These are phyloP conservation scores for Ernsta delagoae DNA, from an alignment of 2,888 invertebrate species.

Conservation along the genomic window DNA sequence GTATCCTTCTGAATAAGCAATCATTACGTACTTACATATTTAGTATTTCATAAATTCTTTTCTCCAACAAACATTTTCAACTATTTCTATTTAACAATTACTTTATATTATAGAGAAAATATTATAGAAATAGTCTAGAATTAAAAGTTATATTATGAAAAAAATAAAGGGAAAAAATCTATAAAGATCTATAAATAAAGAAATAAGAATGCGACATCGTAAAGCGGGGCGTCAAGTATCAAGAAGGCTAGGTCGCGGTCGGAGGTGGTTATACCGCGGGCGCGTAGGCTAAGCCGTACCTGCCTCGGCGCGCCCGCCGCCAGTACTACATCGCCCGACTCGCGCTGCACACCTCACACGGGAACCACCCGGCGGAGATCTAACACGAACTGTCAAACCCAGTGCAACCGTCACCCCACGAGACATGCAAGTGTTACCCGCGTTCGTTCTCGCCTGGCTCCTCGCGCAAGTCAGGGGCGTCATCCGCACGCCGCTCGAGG, in stretches of 20 bases:
- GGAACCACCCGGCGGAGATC: constrained; percentile 37
- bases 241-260: constrained; percentile 57
- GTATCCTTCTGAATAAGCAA: neutral
- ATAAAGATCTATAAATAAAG: too few species aligned
- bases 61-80: too few species aligned
- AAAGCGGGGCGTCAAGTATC: constrained; percentile 59
- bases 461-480: constrained; percentile 68
- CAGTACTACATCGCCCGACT: constrained; percentile 74
- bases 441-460: constrained; percentile 68
- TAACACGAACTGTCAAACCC: constrained; percentile 40
- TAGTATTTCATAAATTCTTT: too few species aligned
- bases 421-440: constrained; percentile 74
- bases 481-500: constrained; percentile 84
- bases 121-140: too few species aligned
- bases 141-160: too few species aligned
- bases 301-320: constrained; percentile 69
- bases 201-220: too few species aligned
- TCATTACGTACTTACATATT: neutral
- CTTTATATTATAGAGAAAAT: too few species aligned
- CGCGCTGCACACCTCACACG: constrained; percentile 65
- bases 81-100: too few species aligned
- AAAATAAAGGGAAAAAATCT: too few species aligned
- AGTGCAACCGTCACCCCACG: constrained; percentile 27
- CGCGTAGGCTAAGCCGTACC: constrained; percentile 82
- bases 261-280: constrained; percentile 80